Evolutionary conservation across 1,140 invertebrate species (phyloP).

Genomic region (Heliconius congener): DNA sequence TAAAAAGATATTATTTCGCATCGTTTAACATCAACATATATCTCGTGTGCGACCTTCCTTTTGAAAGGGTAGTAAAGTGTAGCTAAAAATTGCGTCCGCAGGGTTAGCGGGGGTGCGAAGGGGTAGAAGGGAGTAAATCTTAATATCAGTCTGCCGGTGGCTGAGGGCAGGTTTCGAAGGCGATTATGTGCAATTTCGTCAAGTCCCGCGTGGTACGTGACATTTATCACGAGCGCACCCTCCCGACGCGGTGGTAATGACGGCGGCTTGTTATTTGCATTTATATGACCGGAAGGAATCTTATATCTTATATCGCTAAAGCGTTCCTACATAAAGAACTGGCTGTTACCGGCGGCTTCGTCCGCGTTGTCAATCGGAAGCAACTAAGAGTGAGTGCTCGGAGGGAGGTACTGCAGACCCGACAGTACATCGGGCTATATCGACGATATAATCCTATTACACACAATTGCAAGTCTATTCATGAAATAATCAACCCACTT

Average conservation of each 20-base stretch:
- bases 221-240: constrained; percentile 35
- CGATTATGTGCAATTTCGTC: constrained; percentile 53
- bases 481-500: no score
- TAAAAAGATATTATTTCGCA: constrained; percentile 41
- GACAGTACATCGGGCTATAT: no score
- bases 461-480: no score
- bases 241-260: constrained; percentile 27
- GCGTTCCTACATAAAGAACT: neutral
- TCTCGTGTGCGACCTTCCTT: constrained; percentile 29
- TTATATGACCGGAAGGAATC: constrained; percentile 7
- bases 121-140: constrained; percentile 39
- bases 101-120: constrained; percentile 15
- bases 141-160: constrained; percentile 41
- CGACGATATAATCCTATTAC: no score
- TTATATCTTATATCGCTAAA: neutral
- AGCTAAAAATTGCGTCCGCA: constrained; percentile 55
- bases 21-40: constrained; percentile 63
- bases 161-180: constrained; percentile 23
- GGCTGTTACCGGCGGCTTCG: no score
- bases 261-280: constrained; percentile 18
- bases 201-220: constrained; percentile 36
- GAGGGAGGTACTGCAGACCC: no score
- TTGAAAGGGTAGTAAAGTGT: neutral
- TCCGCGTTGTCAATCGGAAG: no score
- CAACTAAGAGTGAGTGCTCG: no score